phyloP scores from a whole-genome alignment of 1,140 invertebrate species.

The Neomicropteryx cornuta region DNA sequence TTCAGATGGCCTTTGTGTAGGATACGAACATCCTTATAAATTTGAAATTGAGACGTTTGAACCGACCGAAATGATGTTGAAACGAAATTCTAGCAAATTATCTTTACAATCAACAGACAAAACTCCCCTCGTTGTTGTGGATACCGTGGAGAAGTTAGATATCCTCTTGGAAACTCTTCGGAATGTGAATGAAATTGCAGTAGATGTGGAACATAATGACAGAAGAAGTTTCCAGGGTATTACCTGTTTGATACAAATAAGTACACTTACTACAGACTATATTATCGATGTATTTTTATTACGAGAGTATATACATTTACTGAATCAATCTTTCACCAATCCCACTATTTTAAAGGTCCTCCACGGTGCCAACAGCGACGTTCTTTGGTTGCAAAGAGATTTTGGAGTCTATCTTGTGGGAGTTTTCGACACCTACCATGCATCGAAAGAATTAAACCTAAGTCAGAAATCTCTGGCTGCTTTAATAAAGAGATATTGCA shows the following conservation, averaged over 20 bases:
- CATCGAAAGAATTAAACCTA: constrained; percentile 65
- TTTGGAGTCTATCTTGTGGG: constrained; percentile 92
- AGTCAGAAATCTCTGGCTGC: constrained; percentile 65
- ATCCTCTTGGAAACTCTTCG: constrained; percentile 51
- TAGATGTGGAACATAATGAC: constrained; percentile 15
- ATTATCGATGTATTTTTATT: background rate
- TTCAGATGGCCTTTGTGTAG: constrained; percentile 38
- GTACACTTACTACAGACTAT: background rate
- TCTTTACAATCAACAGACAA: constrained; percentile 41
- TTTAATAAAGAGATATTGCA: constrained; percentile 71
- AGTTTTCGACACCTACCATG: constrained; percentile 93
- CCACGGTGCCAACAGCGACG: constrained; percentile 84
- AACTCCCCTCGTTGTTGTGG: constrained; percentile 54
- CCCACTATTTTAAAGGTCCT: constrained; percentile 51
- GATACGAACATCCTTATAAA: constrained; percentile 74
- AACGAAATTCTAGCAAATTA: constrained; percentile 19
- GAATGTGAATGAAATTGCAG: constrained; percentile 41
- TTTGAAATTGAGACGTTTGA: constrained; percentile 64
- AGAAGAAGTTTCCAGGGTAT: too few relatives aligned
- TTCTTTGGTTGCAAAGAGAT: constrained; percentile 93
- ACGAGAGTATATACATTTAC: background rate
- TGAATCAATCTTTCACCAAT: background rate
- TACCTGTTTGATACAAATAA: background rate
- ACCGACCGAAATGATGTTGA: constrained; percentile 34
- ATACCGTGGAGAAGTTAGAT: constrained; percentile 48